A percentile compares a stretch with the other conserved stretches of the same genome.
Evolutionary conservation across 2,888 invertebrate species (phyloP).

Genomic region (Eristalis tenax): DNA sequence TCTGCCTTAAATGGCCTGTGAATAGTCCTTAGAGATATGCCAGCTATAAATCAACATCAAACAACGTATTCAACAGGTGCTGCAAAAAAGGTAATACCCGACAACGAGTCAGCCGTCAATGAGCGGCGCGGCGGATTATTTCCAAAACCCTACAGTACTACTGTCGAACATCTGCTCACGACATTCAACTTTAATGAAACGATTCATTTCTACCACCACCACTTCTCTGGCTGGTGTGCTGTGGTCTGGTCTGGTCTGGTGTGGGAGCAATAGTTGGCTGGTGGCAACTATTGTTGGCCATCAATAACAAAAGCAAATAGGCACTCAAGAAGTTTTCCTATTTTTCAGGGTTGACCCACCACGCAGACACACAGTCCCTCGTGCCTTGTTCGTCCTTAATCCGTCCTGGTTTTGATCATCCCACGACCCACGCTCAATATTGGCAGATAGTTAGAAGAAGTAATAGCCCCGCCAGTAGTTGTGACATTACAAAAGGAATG

Average conservation of each 20-base stretch:
- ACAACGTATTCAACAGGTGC: slow-evolving; percentile 57
- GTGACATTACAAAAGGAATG: slow-evolving; percentile 56
- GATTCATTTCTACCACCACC: background rate
- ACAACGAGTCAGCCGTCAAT: background rate
- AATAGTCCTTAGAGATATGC: slow-evolving; percentile 20
- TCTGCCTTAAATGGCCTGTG: slow-evolving; percentile 12
- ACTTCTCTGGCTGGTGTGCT: background rate
- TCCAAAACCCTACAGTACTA: slow-evolving; percentile 39
- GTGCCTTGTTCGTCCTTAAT: background rate
- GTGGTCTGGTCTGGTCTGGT: background rate
- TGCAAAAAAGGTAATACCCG: background rate
- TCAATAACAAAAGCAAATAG: slow-evolving; percentile 67
- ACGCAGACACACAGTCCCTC: slow-evolving; percentile 18
- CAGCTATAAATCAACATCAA: slow-evolving; percentile 62
- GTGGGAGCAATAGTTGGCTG: slow-evolving; percentile 37
- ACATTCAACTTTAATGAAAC: slow-evolving; percentile 63
- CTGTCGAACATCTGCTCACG: slow-evolving; percentile 60
- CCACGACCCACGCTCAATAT: slow-evolving; percentile 35
- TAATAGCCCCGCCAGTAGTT: slow-evolving; percentile 53
- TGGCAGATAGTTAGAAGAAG: slow-evolving; percentile 56
- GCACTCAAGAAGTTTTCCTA: slow-evolving; percentile 59
- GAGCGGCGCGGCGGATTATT: slow-evolving; percentile 29
- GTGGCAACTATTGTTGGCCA: slow-evolving; percentile 47
- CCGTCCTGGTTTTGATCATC: slow-evolving; percentile 37
- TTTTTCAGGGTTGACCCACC: slow-evolving; percentile 35